Percentiles rank a stretch among this genome's conserved stretches.
phyloP scores from a whole-genome alignment of 1,140 invertebrate species.

The Procambarus virginalis region DNA sequence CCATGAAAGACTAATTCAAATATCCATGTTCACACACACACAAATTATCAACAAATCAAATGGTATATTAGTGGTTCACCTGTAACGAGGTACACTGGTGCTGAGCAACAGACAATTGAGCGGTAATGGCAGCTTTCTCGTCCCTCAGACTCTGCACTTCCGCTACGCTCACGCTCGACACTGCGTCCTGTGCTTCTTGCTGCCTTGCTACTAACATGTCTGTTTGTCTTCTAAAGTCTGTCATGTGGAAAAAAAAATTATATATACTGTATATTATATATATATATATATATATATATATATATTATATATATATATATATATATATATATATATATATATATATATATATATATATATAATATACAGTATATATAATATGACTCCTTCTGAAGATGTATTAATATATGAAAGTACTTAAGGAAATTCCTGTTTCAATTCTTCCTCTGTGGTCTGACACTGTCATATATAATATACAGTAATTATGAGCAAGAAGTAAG shows the following conservation, averaged over 20 bases:
- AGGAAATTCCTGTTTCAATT: no score
- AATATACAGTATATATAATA: no score
- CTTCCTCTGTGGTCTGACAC: no score
- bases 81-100: constrained; percentile 6
- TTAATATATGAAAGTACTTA: no score
- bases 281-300: no score
- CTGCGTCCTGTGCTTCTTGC: constrained; percentile 3
- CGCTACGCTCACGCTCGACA: neutral
- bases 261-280: neutral
- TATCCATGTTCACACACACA: no score
- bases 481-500: no score
- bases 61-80: neutral
- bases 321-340: neutral
- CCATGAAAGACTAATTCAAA: no score
- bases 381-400: no score
- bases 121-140: constrained; percentile 27
- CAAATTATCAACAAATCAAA: no score
- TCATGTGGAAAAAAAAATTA: neutral
- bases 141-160: constrained; percentile 19
- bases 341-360: neutral
- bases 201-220: constrained; percentile 22
- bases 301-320: no score
- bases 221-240: constrained; percentile 48
- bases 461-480: no score
- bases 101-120: neutral